Percentiles rank a stretch among this genome's conserved stretches.
These are phyloP conservation scores for Hypselothyrea guttata DNA, from an alignment of 2,888 invertebrate genomes.

Conservation along the genomic window DNA sequence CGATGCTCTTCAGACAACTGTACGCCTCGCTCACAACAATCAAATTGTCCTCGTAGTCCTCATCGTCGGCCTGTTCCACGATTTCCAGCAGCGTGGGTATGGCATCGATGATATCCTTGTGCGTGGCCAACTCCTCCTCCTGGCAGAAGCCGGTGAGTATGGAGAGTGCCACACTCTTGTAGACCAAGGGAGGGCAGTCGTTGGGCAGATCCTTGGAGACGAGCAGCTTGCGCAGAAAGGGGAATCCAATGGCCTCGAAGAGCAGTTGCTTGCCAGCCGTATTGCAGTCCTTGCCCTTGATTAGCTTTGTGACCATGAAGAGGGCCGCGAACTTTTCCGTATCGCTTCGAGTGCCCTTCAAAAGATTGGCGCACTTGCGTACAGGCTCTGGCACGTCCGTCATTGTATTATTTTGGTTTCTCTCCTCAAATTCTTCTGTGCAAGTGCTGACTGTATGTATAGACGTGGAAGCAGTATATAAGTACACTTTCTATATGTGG, in stretches of 20 bases:
- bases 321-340: slow-evolving; percentile 95
- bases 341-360: slow-evolving; percentile 91
- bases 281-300: slow-evolving; percentile 91
- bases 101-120: slow-evolving; percentile 91
- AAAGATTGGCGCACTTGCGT: slow-evolving; percentile 91
- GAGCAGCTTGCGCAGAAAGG: slow-evolving; percentile 91
- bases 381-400: slow-evolving; percentile 88
- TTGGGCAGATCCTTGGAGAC: slow-evolving; percentile 90
- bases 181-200: slow-evolving; percentile 94
- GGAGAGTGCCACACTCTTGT: slow-evolving; percentile 94
- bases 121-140: slow-evolving; percentile 90
- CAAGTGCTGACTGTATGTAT: slow-evolving; percentile 7
- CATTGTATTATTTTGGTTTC: slow-evolving; percentile 58
- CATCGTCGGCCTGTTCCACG: slow-evolving; percentile 91
- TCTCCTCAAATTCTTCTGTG: neutral
- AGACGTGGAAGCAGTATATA: slow-evolving; percentile 16
- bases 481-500: slow-evolving; percentile 22
- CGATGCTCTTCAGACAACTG: slow-evolving; percentile 91
- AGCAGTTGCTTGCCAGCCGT: slow-evolving; percentile 89
- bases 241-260: slow-evolving; percentile 94
- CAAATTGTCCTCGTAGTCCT: slow-evolving; percentile 92
- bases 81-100: slow-evolving; percentile 92
- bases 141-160: slow-evolving; percentile 93
- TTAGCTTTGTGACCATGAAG: slow-evolving; percentile 95
- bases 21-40: slow-evolving; percentile 94